These are phyloP conservation scores for Julus scandinavius DNA, from an alignment of 2,888 invertebrate species.

Conservation along the genomic window DNA sequence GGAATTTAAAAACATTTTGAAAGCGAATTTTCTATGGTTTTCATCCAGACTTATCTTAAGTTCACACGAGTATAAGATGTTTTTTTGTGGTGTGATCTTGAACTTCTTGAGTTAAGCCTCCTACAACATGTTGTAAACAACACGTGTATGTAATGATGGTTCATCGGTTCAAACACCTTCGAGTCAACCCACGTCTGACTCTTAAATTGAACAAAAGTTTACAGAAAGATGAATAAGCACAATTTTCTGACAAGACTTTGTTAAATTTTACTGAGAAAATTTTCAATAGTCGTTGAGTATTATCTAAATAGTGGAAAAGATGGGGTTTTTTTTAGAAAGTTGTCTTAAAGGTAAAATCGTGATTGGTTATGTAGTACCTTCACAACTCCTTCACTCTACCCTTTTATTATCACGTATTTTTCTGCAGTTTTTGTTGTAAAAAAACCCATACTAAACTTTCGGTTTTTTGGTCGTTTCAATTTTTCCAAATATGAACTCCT, in stretches of 20 bases:
- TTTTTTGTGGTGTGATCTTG: background rate
- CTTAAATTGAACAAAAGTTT: background rate
- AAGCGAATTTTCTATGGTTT: background rate
- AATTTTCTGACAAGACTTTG: background rate
- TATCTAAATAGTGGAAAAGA: background rate
- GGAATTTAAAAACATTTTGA: background rate
- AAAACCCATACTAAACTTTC: background rate
- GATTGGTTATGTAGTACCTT: background rate
- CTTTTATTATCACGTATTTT: slow-evolving; percentile 14
- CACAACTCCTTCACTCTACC: background rate
- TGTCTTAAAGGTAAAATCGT: background rate
- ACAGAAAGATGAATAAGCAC: slow-evolving; percentile 31
- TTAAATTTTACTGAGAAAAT: background rate
- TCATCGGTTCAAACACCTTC: slow-evolving; percentile 34
- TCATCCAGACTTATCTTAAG: background rate
- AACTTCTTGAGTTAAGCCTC: background rate
- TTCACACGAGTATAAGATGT: background rate
- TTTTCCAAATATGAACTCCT: background rate
- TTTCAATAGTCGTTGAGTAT: slow-evolving; percentile 28
- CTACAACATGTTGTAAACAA: slow-evolving; percentile 24
- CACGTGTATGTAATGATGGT: slow-evolving; percentile 23
- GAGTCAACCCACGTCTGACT: background rate
- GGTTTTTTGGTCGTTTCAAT: background rate
- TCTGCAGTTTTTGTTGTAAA: background rate
- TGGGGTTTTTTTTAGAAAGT: background rate